Conservation (phyloP, 2,888 invertebrate species). For the Melieria picta region DNA sequence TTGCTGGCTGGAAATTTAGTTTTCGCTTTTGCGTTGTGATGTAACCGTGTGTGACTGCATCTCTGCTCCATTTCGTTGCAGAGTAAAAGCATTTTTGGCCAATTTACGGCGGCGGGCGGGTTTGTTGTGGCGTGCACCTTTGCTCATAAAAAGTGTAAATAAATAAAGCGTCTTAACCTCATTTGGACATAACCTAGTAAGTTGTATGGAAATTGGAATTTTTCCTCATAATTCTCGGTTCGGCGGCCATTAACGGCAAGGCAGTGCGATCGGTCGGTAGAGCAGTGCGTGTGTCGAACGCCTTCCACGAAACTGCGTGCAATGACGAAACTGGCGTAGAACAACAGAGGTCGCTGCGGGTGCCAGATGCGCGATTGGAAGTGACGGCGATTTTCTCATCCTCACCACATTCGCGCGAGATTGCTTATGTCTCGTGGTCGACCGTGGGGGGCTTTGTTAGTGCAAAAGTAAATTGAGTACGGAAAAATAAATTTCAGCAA, state of each 20-base stretch:
- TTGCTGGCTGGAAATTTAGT: background rate
- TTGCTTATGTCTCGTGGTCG: constrained; percentile 18
- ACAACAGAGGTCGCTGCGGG: too few relatives aligned
- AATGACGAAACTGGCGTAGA: too few relatives aligned
- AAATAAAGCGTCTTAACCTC: constrained; percentile 60
- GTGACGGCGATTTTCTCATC: too few relatives aligned
- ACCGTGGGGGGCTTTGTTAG: constrained; percentile 3
- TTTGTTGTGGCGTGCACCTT: constrained; percentile 11
- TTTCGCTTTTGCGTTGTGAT: constrained; percentile 44
- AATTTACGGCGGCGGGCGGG: background rate
- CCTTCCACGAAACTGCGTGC: too few relatives aligned
- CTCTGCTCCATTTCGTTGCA: constrained; percentile 35
- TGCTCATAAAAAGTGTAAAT: constrained; percentile 40
- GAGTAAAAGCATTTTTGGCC: background rate
- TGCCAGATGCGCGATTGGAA: too few relatives aligned
- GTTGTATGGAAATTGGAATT: constrained; percentile 52
- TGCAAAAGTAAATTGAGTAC: too few relatives aligned
- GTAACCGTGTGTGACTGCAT: constrained; percentile 50
- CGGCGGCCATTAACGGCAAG: constrained; percentile 33
- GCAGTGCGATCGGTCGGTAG: constrained; percentile 2
- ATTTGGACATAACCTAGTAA: constrained; percentile 52
- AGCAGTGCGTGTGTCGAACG: too few relatives aligned
- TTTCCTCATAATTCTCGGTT: constrained; percentile 33
- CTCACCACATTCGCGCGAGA: background rate
- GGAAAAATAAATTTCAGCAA: too few relatives aligned